Evolutionary conservation across 2,888 invertebrate species (phyloP), one percentile per base, ranked within the genome.

Genomic region (Tethea ocularis): DNA sequence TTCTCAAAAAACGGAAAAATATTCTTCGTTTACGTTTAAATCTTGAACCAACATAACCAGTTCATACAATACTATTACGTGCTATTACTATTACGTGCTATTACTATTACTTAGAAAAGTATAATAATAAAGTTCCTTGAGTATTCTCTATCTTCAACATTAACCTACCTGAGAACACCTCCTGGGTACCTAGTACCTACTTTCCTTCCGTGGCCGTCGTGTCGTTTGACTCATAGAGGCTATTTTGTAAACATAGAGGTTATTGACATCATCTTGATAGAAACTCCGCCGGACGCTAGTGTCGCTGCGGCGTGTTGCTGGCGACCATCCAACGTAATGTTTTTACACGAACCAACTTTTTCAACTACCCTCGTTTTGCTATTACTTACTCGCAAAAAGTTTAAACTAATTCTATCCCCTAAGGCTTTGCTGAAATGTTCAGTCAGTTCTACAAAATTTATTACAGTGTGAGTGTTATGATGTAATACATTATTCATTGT

Each of bases 301-400:
- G 62, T 63, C 62, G 59, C 66, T 66, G 60, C 26, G 58, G 56
- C 57, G 51, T 61, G 61, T 56, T 56, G 53, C 66, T 71, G 71
- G 71, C 72, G 71, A 62, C 54, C 56, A 52, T 66, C 71, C 71
- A 71, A 71, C 61, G 60, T 60, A 64, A 67, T 63, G 62, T 71
- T 71, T 71, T 66, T 33, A 75, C 75, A 69, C 69, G 66, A 72
- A 71, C 71, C 62, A 78, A 80, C 74, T 78, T 77, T 77, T 74
- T 77, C 70, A 71, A 74, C 74, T 69, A 73, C 61, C 69, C 68
- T 64, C 68, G 65, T 69, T 68, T 73, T 72, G 71, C 74, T 70
- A 72, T 70, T 72, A 75, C 69, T 75, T 68, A 67, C 64, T 69
- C 66, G 65, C 72, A 75, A 77, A 74, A 80, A 78, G 71, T 76